Base-by-base conservation (phyloP, 2,113 vertebrate species). In the pig (Sus scrofa) region DNA sequence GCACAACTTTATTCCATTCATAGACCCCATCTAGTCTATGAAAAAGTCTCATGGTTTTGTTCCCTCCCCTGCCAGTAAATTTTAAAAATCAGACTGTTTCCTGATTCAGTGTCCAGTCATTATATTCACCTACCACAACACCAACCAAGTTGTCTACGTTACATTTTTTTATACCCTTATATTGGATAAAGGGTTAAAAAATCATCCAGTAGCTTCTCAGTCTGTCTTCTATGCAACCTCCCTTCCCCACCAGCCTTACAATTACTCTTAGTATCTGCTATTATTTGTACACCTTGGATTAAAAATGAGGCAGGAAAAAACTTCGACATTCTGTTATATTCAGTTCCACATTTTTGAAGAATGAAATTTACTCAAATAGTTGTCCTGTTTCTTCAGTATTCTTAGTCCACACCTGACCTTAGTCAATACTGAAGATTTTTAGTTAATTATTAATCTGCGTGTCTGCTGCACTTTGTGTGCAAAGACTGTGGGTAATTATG, bases 321-420 rank as follows among this genome's bases (percentile, higher is more conserved):
- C 11, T 54, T 96, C 15, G 19, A 19, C 30, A 24, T 50, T 24
- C 75, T 87, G 50, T 60, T 75, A n/a, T 11, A 52, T 9, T 91
- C 63, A 77, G 19, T 34, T 77, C 56, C 13, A 52, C 58, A n/a
- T 74, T 93, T 96, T 91, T 39, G 65, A 94, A 71, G 4, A 86
- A 79, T 20, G 32, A 70, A 58, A 62, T 79, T 95, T 78, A 93
- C 83, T 79, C n/a, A 52, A 74, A 54, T 73, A 18, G 7, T 24
- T n/a, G 22, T 68, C 24, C 22, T 91, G 4, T 78, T 87, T 92
- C 78, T 92, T 11, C 13, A 65, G 22, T 52, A 27, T 71, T 86
- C 15, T 62, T 58, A 92, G n/a, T 34, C 14, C 52, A 3, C 26
- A 73, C 16, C 34, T 85, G 54, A 91, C 2, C 27, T 79, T 86